Evolutionary conservation across 2,113 vertebrate species (phyloP).

Genomic region (Tragelaphus scriptus): DNA sequence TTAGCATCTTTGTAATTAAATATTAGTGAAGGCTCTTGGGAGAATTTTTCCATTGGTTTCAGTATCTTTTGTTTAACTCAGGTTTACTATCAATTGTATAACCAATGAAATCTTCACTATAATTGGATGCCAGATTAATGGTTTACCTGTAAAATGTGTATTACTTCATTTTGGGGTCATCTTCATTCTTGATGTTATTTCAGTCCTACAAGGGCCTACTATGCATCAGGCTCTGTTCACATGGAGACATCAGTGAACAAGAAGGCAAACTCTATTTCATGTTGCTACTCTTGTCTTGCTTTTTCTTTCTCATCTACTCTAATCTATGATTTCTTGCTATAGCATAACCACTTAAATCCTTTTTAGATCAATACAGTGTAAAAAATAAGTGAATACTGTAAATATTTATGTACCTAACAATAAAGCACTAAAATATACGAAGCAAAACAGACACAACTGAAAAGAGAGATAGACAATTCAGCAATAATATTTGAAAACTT

Average conservation of each 20-base stretch:
- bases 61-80: not conserved
- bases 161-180: not conserved
- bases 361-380: not conserved
- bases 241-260: not conserved
- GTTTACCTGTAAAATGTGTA: not conserved
- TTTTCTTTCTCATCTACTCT: not conserved
- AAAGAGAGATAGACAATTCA: not conserved
- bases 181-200: not conserved
- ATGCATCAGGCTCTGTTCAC: not conserved
- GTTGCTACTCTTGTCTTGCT: not conserved
- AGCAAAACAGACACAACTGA: not conserved
- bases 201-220: not conserved
- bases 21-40: not conserved
- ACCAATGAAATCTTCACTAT: not conserved
- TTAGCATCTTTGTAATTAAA: conserved; percentile 2
- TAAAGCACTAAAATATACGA: not conserved
- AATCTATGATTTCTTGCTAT: not conserved
- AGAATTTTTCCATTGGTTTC: not conserved
- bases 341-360: not conserved
- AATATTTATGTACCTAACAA: not conserved
- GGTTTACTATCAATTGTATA: not conserved
- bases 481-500: not conserved
- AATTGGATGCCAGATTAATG: not conserved
- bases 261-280: not conserved
- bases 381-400: not conserved